Evolutionary conservation across 2,888 invertebrate genomes (phyloP).

Genomic region (Alcis repandata): DNA sequence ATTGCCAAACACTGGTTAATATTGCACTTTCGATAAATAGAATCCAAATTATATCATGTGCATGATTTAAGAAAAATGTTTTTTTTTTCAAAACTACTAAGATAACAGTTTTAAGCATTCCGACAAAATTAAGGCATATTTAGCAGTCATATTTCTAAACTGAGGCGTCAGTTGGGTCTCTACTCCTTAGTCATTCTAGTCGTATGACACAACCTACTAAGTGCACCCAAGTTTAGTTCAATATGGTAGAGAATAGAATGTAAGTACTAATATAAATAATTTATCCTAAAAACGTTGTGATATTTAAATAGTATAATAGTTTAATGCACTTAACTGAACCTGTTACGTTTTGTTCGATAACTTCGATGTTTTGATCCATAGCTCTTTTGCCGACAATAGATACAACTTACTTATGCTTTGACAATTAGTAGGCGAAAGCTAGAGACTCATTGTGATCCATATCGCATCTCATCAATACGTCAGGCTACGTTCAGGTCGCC

Average conservation of each 20-base stretch:
- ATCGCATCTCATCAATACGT: too few species aligned
- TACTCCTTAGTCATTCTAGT: conserved; percentile 4
- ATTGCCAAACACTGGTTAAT: not conserved
- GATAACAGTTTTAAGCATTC: not conserved
- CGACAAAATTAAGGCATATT: not conserved
- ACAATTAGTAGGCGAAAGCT: not conserved
- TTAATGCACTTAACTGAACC: not conserved
- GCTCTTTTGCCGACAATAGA: not conserved
- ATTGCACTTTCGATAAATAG: not conserved
- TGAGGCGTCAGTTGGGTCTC: not conserved
- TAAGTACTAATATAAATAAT: not conserved
- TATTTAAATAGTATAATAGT: conserved; percentile 8
- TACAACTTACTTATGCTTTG: not conserved
- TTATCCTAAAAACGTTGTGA: conserved; percentile 7
- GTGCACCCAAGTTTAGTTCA: conserved; percentile 1
- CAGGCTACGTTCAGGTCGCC: too few species aligned
- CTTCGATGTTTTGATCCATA: not conserved
- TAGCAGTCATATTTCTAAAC: not conserved
- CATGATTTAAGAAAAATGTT: not conserved
- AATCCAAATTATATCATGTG: not conserved
- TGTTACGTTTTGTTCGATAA: conserved; percentile 5
- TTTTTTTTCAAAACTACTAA: not conserved
- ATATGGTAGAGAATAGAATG: too few species aligned
- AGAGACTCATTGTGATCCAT: too few species aligned
- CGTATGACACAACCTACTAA: conserved; percentile 2